Conservation (phyloP, 2,888 invertebrate genomes). For the Meiosimyza platycephala region DNA sequence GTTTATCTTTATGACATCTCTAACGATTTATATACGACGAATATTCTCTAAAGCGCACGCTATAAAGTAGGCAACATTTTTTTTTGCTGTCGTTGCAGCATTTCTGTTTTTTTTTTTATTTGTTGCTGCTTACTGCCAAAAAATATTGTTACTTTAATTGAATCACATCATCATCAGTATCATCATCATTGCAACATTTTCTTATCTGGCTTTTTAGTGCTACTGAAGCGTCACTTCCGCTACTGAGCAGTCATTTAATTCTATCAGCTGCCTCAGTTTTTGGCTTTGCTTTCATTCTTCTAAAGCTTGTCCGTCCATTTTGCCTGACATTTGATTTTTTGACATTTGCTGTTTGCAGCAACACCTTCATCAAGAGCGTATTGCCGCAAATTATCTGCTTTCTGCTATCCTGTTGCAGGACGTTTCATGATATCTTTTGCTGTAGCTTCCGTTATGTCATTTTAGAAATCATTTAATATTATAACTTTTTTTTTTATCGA, state of each 20-base stretch:
- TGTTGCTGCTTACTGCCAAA: constrained; percentile 3
- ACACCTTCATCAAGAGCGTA: no score
- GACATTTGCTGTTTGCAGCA: no score
- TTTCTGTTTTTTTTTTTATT: constrained; percentile 1
- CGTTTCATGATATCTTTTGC: no score
- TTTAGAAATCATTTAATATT: no score
- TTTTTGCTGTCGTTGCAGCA: constrained; percentile 15
- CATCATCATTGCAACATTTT: constrained; percentile 5
- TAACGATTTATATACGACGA: constrained; percentile 29
- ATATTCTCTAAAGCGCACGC: constrained; percentile 6
- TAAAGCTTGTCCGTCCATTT: neutral
- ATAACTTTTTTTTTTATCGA: no score
- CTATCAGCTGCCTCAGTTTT: neutral
- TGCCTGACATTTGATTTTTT: no score
- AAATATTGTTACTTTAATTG: constrained; percentile 27
- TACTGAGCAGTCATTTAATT: neutral
- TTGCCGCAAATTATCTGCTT: no score
- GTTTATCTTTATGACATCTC: constrained; percentile 48
- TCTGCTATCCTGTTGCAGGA: no score
- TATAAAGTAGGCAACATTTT: constrained; percentile 29
- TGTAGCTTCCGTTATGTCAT: no score
- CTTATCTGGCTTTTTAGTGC: no score
- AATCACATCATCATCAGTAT: constrained; percentile 19
- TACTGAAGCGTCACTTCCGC: no score
- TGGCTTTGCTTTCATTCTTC: neutral